A percentile compares a stretch with the other conserved stretches of the same genome.
phyloP scores from a whole-genome alignment of 2,113 vertebrate genomes.

The crab-eating macaque (Macaca fascicularis) region DNA sequence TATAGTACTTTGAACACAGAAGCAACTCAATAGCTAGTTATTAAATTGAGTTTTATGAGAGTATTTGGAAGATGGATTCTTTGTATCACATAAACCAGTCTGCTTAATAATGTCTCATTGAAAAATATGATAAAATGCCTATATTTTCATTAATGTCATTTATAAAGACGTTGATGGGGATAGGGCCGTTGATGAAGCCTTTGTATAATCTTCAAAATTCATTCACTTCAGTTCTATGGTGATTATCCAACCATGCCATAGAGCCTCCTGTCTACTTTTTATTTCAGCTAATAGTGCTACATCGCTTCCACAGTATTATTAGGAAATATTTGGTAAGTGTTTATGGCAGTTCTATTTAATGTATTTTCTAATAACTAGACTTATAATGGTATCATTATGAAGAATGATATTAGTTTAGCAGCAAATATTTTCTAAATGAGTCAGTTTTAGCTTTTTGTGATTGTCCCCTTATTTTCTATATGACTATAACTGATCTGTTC shows the following conservation, averaged over 20 bases:
- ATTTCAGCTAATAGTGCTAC: background rate
- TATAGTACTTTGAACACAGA: background rate
- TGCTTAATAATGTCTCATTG: background rate
- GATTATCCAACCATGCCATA: background rate
- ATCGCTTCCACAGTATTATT: background rate
- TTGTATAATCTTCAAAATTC: background rate
- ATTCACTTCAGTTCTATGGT: background rate
- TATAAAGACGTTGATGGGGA: background rate
- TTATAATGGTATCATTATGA: background rate
- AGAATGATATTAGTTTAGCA: background rate
- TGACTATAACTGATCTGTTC: background rate
- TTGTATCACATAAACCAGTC: background rate
- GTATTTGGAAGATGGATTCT: slow-evolving; percentile 1
- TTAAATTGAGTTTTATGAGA: background rate
- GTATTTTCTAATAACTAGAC: slow-evolving; percentile 30
- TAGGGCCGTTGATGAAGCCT: background rate
- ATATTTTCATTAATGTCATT: background rate
- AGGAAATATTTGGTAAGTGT: slow-evolving; percentile 22
- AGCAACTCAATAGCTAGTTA: background rate
- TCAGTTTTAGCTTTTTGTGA: background rate
- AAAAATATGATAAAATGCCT: background rate
- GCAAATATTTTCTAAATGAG: slow-evolving; percentile 30
- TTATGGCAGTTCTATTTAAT: slow-evolving; percentile 14
- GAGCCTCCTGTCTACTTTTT: background rate
- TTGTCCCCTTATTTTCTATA: background rate